Evolutionary conservation across 2,888 invertebrate genomes (phyloP).

Genomic region (Archaeoteleia sp.): DNA sequence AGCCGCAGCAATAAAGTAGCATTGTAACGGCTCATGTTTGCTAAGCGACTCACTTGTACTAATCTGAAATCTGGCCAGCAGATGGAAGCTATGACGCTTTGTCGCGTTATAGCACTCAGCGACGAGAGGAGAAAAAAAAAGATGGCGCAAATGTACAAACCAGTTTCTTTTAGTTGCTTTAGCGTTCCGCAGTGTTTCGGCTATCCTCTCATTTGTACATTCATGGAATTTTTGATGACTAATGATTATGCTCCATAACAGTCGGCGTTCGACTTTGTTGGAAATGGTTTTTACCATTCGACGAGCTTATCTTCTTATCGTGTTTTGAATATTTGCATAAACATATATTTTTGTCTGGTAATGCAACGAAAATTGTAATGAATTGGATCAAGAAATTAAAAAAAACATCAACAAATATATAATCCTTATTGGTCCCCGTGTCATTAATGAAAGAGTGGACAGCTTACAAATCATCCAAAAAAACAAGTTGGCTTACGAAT

Average conservation of each 20-base stretch:
- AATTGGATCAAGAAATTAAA: too few relatives aligned
- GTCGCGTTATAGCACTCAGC: too few relatives aligned
- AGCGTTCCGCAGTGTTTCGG: neutral
- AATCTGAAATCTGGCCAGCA: neutral
- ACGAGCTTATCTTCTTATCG: too few relatives aligned
- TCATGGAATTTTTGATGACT: conserved; percentile 46
- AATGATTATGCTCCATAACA: conserved; percentile 2
- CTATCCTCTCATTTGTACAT: conserved; percentile 19
- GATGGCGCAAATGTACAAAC: neutral
- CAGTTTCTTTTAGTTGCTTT: conserved; percentile 6
- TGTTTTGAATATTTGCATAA: conserved; percentile 17
- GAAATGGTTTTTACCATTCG: neutral
- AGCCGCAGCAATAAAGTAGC: too few relatives aligned
- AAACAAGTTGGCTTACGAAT: too few relatives aligned
- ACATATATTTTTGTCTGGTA: conserved; percentile 1
- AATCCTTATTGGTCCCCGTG: too few relatives aligned
- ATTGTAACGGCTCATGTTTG: neutral
- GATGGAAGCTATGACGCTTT: too few relatives aligned
- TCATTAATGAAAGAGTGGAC: too few relatives aligned
- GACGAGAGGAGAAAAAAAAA: too few relatives aligned
- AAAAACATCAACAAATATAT: too few relatives aligned
- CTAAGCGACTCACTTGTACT: neutral
- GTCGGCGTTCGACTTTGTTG: neutral
- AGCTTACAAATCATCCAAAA: too few relatives aligned
- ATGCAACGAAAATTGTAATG: too few relatives aligned